These are phyloP conservation scores for Phainopepla nitens DNA, from an alignment of 2,113 vertebrate genomes.

Conservation along the genomic window DNA sequence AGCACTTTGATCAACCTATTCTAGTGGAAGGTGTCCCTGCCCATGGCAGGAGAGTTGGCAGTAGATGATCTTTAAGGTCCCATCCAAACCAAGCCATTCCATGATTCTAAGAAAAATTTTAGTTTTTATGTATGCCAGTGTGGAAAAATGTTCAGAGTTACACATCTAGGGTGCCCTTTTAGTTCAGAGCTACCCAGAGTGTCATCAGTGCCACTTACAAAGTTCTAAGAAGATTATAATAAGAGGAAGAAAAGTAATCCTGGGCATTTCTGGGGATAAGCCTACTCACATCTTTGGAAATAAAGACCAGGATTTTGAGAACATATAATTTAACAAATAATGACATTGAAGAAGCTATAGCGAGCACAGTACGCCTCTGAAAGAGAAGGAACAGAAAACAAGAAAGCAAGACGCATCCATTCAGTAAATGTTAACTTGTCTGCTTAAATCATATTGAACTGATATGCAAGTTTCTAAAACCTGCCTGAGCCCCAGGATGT, in stretches of 20 bases:
- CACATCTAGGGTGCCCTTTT: not conserved
- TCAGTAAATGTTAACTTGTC: not conserved
- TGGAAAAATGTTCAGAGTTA: not conserved
- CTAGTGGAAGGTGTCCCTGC: not conserved
- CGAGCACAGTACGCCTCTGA: not conserved
- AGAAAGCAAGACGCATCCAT: not conserved
- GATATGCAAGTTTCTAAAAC: not conserved
- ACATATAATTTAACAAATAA: not conserved
- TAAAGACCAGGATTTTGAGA: not conserved
- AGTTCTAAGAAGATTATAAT: not conserved
- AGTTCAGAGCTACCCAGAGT: not conserved
- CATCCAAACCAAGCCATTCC: not conserved
- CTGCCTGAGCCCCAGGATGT: not conserved
- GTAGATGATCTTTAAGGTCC: not conserved
- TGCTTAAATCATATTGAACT: not conserved
- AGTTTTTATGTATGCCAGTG: not conserved
- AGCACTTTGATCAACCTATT: not conserved
- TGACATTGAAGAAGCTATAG: not conserved
- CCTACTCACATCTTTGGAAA: not conserved
- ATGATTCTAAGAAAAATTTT: not conserved
- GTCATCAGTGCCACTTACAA: not conserved
- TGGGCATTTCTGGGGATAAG: not conserved
- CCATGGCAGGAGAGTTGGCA: not conserved
- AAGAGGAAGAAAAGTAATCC: not conserved
- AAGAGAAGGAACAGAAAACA: not conserved